These are phyloP conservation scores for Drosophila atroscutellata DNA, from an alignment of 2,888 invertebrate species.

Conservation along the genomic window DNA sequence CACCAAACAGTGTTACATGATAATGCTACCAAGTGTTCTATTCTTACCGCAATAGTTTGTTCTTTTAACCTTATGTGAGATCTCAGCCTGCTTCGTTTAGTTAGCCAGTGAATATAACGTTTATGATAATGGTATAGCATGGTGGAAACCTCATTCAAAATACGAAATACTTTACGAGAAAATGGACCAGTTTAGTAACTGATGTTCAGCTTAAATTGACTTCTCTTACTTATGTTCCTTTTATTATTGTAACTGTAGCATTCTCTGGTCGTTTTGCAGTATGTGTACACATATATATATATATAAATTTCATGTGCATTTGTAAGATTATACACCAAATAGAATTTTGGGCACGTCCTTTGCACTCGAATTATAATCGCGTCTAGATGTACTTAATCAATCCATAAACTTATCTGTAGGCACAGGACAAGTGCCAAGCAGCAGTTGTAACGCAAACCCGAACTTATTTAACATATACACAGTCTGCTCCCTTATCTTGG, in stretches of 20 bases:
- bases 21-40: slow-evolving; percentile 16
- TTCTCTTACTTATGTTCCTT: slow-evolving; percentile 1
- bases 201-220: neutral
- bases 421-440: slow-evolving; percentile 1
- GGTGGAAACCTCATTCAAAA: neutral
- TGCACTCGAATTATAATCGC: slow-evolving; percentile 16
- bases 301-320: slow-evolving; percentile 50
- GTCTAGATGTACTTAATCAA: slow-evolving; percentile 52
- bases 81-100: neutral
- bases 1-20: slow-evolving; percentile 14
- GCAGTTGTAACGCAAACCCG: slow-evolving; percentile 1
- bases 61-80: neutral
- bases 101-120: slow-evolving; percentile 8
- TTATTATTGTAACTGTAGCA: neutral
- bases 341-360: slow-evolving; percentile 43
- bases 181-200: neutral
- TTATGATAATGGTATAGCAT: neutral
- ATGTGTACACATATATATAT: slow-evolving; percentile 11
- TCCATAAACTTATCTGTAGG: slow-evolving; percentile 27
- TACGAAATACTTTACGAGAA: neutral
- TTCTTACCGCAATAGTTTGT: slow-evolving; percentile 2
- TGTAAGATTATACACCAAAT: slow-evolving; percentile 51
- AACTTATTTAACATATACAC: neutral
- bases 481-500: slow-evolving; percentile 22
- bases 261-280: slow-evolving; percentile 23